Evolutionary conservation across 2,113 vertebrate genomes (phyloP).

Genomic region (Podiceps cristatus): DNA sequence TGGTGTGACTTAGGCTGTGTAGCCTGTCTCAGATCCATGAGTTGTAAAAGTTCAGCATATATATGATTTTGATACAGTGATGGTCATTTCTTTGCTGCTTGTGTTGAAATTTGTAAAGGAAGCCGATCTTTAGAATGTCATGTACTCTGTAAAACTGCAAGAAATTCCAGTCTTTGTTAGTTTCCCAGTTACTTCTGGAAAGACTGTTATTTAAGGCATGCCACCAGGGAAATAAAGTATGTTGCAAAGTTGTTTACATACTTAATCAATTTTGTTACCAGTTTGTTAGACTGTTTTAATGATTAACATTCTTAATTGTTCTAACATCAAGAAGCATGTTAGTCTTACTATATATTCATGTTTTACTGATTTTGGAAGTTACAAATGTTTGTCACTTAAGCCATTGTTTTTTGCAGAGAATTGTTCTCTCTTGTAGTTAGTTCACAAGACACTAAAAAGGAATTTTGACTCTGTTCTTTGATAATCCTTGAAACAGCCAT

Average conservation of each 20-base stretch:
- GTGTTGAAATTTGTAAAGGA: not conserved
- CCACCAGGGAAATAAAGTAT: not conserved
- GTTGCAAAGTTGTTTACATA: not conserved
- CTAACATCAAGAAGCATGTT: not conserved
- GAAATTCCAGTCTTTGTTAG: not conserved
- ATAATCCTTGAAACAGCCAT: not conserved
- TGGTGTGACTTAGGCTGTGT: not conserved
- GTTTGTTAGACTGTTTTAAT: not conserved
- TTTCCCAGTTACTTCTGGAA: not conserved
- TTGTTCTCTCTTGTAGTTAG: not conserved
- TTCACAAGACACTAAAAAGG: not conserved
- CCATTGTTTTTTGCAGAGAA: not conserved
- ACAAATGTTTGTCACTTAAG: not conserved
- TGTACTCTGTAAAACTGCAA: not conserved
- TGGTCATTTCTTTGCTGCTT: not conserved
- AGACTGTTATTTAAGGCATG: not conserved
- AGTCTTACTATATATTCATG: not conserved
- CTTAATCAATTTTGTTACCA: not conserved
- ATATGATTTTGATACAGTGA: not conserved
- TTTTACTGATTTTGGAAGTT: not conserved
- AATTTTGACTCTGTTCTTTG: not conserved
- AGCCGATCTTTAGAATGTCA: not conserved
- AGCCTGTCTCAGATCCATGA: not conserved
- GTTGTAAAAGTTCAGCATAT: not conserved
- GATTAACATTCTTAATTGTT: not conserved